Evolutionary conservation across 2,888 invertebrate species (phyloP).

Genomic region (Tiliacea citrago): DNA sequence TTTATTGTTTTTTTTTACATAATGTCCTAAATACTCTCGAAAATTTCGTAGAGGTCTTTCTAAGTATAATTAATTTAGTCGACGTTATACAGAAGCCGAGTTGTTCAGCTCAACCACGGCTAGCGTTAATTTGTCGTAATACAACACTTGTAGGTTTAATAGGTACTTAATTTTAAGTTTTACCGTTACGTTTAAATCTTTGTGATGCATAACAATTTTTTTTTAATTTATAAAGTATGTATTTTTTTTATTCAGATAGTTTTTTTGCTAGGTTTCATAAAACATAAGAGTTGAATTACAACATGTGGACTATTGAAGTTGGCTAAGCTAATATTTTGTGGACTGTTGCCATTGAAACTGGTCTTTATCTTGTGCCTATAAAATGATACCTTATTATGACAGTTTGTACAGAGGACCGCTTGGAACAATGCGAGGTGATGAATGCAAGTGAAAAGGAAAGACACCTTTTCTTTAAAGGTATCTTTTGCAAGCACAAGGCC

Average conservation of each 20-base stretch:
- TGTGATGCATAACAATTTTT: conserved; percentile 60
- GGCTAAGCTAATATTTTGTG: conserved; percentile 66
- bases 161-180: conserved; percentile 69
- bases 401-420: conserved; percentile 87
- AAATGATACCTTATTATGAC: conserved; percentile 82
- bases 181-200: conserved; percentile 62
- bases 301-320: conserved; percentile 50
- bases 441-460: conserved; percentile 83
- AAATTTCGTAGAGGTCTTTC: conserved; percentile 50
- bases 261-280: conserved; percentile 63
- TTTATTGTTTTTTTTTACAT: conserved; percentile 43
- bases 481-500: conserved; percentile 85
- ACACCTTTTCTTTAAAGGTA: conserved; percentile 80
- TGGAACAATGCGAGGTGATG: conserved; percentile 87
- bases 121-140: conserved; percentile 39
- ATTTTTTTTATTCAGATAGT: conserved; percentile 55
- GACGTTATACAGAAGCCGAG: conserved; percentile 36
- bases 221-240: conserved; percentile 61
- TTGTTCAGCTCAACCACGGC: conserved; percentile 30
- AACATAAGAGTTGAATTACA: conserved; percentile 60
- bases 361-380: conserved; percentile 82
- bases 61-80: conserved; percentile 61
- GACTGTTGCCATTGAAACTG: conserved; percentile 74
- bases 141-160: conserved; percentile 55
- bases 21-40: conserved; percentile 45